Percentiles rank a stretch among this genome's conserved stretches.
These are phyloP conservation scores for Alexandromys fortis DNA, from an alignment of 2,113 vertebrate species.

Conservation along the genomic window DNA sequence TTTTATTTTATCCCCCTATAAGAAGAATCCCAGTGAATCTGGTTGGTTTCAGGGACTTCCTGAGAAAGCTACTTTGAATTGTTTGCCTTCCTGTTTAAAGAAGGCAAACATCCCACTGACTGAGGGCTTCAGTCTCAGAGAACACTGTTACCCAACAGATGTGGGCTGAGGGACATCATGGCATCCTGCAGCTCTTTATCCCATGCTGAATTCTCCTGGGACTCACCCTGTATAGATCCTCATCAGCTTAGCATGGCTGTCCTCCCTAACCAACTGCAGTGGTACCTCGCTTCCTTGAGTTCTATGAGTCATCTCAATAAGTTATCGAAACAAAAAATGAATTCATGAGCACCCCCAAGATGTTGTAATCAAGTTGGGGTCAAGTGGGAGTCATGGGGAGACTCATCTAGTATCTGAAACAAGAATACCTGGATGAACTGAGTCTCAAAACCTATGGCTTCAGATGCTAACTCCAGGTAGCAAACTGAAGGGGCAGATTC, in stretches of 20 bases:
- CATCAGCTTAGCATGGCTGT: fast-evolving
- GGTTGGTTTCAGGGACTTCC: not conserved
- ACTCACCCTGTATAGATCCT: not conserved
- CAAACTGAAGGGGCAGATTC: too few relatives aligned
- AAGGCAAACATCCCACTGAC: not conserved
- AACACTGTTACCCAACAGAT: not conserved
- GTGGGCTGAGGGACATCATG: not conserved
- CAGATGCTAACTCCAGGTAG: too few relatives aligned
- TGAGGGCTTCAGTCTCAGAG: not conserved
- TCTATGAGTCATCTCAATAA: too few relatives aligned
- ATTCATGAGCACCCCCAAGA: too few relatives aligned
- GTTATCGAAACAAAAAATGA: too few relatives aligned
- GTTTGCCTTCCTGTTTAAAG: not conserved
- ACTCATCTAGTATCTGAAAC: too few relatives aligned
- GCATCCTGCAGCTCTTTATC: fast-evolving
- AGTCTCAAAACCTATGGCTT: too few relatives aligned
- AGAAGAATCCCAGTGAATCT: not conserved
- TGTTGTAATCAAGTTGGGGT: too few relatives aligned
- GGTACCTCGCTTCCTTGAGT: not conserved
- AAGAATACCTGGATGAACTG: too few relatives aligned
- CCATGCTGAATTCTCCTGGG: not conserved
- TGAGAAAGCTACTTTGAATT: not conserved
- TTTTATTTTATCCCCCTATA: not conserved
- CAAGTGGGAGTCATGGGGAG: too few relatives aligned
- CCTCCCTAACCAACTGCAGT: not conserved